Percentiles rank a stretch among this genome's conserved stretches.
These are phyloP conservation scores for Gallinago undulata DNA, from an alignment of 2,113 vertebrate genomes.

Conservation along the genomic window DNA sequence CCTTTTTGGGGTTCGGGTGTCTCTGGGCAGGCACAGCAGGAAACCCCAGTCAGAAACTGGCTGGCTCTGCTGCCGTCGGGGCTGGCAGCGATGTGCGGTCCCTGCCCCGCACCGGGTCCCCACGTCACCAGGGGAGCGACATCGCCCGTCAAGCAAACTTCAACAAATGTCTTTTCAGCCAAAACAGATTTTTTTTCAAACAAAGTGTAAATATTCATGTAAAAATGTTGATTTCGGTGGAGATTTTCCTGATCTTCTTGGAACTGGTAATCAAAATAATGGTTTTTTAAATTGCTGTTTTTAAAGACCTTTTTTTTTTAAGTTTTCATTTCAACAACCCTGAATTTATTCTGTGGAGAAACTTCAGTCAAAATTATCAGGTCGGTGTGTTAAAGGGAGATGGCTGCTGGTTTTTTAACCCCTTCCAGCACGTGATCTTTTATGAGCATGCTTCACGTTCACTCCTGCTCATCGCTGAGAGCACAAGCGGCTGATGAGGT, in stretches of 20 bases:
- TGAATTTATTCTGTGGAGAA: background rate
- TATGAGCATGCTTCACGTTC: accelerated
- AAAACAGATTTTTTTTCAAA: conserved; percentile 31
- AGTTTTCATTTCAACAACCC: background rate
- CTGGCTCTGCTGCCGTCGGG: background rate
- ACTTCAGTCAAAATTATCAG: background rate
- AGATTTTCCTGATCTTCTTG: conserved; percentile 43
- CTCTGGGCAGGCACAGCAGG: background rate
- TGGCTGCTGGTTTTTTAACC: background rate
- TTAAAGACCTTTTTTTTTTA: background rate
- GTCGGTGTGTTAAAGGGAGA: background rate
- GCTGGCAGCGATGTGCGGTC: accelerated
- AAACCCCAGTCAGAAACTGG: accelerated
- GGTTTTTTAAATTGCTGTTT: background rate
- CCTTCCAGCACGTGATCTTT: accelerated
- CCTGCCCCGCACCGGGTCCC: background rate
- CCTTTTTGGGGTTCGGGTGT: background rate
- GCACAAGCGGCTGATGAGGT: accelerated
- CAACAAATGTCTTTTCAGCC: background rate
- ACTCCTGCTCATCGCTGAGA: accelerated
- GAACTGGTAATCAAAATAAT: conserved; percentile 19
- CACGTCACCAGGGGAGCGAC: background rate
- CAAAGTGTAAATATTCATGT: conserved; percentile 49
- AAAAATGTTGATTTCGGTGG: conserved; percentile 33
- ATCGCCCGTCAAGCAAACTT: background rate